A percentile compares a stretch with the other conserved stretches of the same genome.
phyloP scores from a whole-genome alignment of 2,113 vertebrate genomes.

The Osmerus mordax region DNA sequence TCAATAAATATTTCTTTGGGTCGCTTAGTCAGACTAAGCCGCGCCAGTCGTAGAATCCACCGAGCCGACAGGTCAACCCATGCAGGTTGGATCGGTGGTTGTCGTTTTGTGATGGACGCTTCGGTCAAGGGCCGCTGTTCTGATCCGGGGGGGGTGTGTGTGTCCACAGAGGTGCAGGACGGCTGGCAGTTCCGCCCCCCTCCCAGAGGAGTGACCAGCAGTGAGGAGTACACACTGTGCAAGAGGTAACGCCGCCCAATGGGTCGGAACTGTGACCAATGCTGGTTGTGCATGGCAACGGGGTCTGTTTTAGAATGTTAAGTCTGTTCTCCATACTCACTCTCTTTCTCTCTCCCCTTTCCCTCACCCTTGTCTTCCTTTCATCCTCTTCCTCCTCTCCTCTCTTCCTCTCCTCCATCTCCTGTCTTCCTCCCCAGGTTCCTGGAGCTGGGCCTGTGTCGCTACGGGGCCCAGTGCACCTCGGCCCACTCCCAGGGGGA shows the following conservation, averaged over 20 bases:
- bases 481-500: constrained; percentile 98
- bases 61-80: no score
- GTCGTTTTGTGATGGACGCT: not conserved
- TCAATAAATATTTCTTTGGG: not conserved
- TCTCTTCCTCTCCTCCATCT: not conserved
- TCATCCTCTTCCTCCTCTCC: no score
- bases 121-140: not conserved
- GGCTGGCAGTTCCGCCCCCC: constrained; percentile 97
- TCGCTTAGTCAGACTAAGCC: no score
- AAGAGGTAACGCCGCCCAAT: constrained; percentile 79
- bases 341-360: no score
- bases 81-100: no score
- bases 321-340: no score
- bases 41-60: no score
- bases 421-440: constrained; percentile 69
- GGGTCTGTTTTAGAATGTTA: no score
- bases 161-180: constrained; percentile 74
- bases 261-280: not conserved
- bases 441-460: constrained; percentile 95
- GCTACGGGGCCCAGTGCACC: constrained; percentile 97
- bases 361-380: not conserved
- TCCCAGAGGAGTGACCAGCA: constrained; percentile 95
- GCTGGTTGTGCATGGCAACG: not conserved
- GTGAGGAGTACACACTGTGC: constrained; percentile 96
- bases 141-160: constrained; percentile 26